Evolutionary conservation across 2,113 vertebrate genomes (phyloP).

Genomic region (Psammodynastes pulverulentus): DNA sequence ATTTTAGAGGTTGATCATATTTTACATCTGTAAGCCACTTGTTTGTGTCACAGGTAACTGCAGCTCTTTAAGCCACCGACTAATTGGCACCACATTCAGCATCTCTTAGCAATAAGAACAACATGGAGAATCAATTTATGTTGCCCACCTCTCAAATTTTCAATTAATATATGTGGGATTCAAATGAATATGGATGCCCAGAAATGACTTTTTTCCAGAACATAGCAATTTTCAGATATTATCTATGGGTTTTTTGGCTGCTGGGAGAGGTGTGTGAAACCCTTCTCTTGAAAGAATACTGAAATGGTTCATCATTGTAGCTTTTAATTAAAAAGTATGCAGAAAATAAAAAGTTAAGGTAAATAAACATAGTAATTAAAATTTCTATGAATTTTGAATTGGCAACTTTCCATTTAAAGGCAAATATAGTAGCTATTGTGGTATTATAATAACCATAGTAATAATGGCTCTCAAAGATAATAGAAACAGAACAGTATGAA

Average conservation of each 20-base stretch:
- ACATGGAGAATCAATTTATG: background rate
- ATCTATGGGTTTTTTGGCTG: background rate
- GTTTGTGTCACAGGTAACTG: too few species aligned
- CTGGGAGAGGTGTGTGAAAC: background rate
- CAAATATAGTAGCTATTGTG: background rate
- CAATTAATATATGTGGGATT: background rate
- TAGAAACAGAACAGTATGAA: background rate
- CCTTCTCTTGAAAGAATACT: background rate
- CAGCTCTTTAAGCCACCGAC: too few species aligned
- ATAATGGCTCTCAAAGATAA: background rate
- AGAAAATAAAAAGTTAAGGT: background rate
- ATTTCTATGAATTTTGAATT: background rate
- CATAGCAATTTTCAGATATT: background rate
- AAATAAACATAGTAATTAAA: background rate
- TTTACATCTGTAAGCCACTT: too few species aligned
- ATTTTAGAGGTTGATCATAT: too few species aligned
- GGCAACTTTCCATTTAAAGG: background rate
- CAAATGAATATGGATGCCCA: background rate
- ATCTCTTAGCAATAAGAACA: background rate
- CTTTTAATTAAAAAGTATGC: background rate
- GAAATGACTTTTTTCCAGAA: background rate
- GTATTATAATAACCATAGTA: background rate
- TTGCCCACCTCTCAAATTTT: background rate
- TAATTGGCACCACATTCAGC: background rate
- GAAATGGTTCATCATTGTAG: background rate